Evolutionary conservation across 2,797 vertebrate species (phyloP).

Genomic region (Lutra lutra): DNA sequence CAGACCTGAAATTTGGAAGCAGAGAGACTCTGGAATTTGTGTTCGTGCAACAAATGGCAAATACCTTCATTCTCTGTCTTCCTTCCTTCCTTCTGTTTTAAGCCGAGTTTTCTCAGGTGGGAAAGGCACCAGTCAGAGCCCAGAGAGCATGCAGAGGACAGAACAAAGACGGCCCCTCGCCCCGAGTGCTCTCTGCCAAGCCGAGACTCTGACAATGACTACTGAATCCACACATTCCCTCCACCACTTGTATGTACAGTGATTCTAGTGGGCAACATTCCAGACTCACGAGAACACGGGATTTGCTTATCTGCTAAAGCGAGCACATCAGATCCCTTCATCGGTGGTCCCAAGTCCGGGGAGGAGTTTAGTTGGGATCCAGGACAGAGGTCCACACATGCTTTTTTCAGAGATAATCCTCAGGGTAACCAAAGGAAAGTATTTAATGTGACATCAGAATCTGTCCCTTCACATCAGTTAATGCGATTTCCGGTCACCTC

Average conservation of each 20-base stretch:
- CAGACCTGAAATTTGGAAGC: not conserved
- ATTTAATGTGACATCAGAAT: not conserved
- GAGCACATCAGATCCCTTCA: not conserved
- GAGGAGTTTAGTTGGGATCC: not conserved
- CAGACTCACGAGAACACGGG: not conserved
- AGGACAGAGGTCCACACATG: not conserved
- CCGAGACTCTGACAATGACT: not conserved
- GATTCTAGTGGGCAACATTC: not conserved
- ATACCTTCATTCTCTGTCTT: not conserved
- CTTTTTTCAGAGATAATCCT: not conserved
- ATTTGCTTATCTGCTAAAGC: constrained; percentile 22
- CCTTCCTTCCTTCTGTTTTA: not conserved
- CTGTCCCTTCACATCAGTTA: not conserved
- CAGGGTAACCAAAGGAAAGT: not conserved
- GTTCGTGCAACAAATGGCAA: not conserved
- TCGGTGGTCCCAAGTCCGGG: not conserved
- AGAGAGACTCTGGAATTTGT: not conserved
- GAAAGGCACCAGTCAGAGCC: not conserved
- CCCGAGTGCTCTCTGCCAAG: not conserved
- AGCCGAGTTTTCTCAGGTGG: not conserved
- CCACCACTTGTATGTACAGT: not conserved
- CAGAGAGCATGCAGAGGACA: not conserved
- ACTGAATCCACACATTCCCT: not conserved
- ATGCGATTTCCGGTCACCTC: not conserved
- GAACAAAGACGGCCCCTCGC: not conserved